phyloP scores from a whole-genome alignment of 1,140 invertebrate species.

The Cheumatopsyche charites region DNA sequence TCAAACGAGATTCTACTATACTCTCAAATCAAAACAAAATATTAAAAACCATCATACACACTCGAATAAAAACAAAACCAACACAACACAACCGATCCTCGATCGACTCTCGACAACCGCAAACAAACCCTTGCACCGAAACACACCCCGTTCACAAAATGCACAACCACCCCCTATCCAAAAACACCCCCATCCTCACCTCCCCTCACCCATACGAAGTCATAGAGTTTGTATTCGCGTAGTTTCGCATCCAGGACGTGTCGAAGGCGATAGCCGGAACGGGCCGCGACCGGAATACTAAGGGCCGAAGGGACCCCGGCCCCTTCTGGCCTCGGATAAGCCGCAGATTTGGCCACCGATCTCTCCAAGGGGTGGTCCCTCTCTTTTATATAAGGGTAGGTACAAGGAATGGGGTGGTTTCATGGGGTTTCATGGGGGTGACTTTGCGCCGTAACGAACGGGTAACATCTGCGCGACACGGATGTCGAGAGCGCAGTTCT shows the following conservation, averaged over 20 bases:
- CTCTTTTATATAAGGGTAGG: background rate
- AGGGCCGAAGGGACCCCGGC: conserved; percentile 4
- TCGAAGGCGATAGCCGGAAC: conserved; percentile 41
- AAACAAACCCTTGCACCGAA: too few relatives aligned
- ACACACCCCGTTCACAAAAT: background rate
- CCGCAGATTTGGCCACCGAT: background rate
- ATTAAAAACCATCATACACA: too few relatives aligned
- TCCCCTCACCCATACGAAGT: background rate
- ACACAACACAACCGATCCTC: too few relatives aligned
- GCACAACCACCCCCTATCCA: background rate
- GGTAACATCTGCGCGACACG: too few relatives aligned
- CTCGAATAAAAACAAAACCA: too few relatives aligned
- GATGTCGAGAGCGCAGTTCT: too few relatives aligned
- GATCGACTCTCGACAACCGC: too few relatives aligned
- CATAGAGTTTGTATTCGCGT: conserved; percentile 9
- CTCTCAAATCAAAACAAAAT: too few relatives aligned
- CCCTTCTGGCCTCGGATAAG: background rate
- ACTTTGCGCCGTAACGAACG: too few relatives aligned
- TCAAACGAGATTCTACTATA: too few relatives aligned
- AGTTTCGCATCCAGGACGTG: conserved; percentile 26
- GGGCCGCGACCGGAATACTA: conserved; percentile 39
- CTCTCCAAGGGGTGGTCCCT: background rate
- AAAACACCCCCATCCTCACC: background rate
- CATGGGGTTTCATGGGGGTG: too few relatives aligned
- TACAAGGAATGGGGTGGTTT: too few relatives aligned